phyloP scores from a whole-genome alignment of 2,113 vertebrate species.

The Lycaon pictus region DNA sequence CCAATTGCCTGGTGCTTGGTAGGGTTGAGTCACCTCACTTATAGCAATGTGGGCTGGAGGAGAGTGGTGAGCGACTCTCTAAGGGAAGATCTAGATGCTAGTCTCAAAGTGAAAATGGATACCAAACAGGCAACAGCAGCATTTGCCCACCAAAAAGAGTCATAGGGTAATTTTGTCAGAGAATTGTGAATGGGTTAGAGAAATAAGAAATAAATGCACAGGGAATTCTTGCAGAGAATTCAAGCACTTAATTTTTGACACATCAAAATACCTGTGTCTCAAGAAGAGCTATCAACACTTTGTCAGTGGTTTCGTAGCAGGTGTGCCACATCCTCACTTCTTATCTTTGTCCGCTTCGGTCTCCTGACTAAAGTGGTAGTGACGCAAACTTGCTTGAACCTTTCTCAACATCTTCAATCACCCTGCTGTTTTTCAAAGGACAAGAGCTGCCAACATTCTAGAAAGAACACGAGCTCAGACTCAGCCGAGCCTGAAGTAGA shows the following conservation, averaged over 20 bases:
- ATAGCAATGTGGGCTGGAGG: not conserved
- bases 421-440: slow-evolving; percentile 4
- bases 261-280: not conserved
- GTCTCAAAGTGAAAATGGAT: not conserved
- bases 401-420: slow-evolving; percentile 21
- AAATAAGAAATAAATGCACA: not conserved
- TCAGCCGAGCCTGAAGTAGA: not conserved
- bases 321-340: not conserved
- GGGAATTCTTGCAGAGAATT: not conserved
- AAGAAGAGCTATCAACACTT: slow-evolving; percentile 26
- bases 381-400: not conserved
- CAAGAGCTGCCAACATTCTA: not conserved
- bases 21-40: not conserved
- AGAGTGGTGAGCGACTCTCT: not conserved
- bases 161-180: not conserved
- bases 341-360: not conserved
- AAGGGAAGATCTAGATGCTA: not conserved
- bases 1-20: not conserved
- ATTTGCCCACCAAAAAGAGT: not conserved
- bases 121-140: not conserved
- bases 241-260: not conserved
- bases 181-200: not conserved
- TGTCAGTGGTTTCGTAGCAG: not conserved
- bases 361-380: slow-evolving; percentile 27
- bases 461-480: slow-evolving; percentile 11